phyloP scores from a whole-genome alignment of 2,888 invertebrate species.

The Thereva unica region DNA sequence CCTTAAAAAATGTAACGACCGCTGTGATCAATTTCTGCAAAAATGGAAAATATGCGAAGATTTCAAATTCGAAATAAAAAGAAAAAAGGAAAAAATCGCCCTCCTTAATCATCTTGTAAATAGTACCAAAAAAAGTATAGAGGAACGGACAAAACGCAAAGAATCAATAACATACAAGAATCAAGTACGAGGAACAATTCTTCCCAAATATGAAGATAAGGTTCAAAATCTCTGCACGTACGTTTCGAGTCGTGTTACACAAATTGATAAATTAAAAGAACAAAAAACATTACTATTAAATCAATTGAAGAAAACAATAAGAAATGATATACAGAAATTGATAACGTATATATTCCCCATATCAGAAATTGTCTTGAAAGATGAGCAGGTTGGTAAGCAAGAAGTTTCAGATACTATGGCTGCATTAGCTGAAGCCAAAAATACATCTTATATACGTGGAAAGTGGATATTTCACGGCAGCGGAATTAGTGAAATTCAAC shows the following conservation, averaged over 20 bases:
- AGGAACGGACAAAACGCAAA: slow-evolving; percentile 48
- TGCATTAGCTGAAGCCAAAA: slow-evolving; percentile 72
- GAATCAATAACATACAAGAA: slow-evolving; percentile 55
- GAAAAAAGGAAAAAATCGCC: slow-evolving; percentile 63
- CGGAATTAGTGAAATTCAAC: slow-evolving; percentile 70
- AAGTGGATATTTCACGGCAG: slow-evolving; percentile 70
- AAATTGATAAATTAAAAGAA: slow-evolving; percentile 60
- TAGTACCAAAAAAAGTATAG: slow-evolving; percentile 58
- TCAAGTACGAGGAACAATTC: slow-evolving; percentile 59
- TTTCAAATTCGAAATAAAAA: slow-evolving; percentile 63
- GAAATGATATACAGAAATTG: slow-evolving; percentile 65
- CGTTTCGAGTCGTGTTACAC: slow-evolving; percentile 61
- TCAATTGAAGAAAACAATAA: slow-evolving; percentile 63
- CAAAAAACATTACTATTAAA: slow-evolving; percentile 61
- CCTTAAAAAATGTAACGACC: slow-evolving; percentile 61
- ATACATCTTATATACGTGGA: slow-evolving; percentile 78
- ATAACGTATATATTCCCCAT: slow-evolving; percentile 74
- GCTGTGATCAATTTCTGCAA: slow-evolving; percentile 61
- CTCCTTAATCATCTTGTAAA: slow-evolving; percentile 63
- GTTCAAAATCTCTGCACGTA: slow-evolving; percentile 65
- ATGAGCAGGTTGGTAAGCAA: slow-evolving; percentile 46
- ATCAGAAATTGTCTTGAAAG: slow-evolving; percentile 53
- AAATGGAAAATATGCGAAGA: slow-evolving; percentile 58
- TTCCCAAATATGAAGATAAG: slow-evolving; percentile 67
- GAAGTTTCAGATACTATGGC: slow-evolving; percentile 58